These are phyloP conservation scores for Dinomys branickii DNA, from an alignment of 2,113 vertebrate species.

Conservation along the genomic window DNA sequence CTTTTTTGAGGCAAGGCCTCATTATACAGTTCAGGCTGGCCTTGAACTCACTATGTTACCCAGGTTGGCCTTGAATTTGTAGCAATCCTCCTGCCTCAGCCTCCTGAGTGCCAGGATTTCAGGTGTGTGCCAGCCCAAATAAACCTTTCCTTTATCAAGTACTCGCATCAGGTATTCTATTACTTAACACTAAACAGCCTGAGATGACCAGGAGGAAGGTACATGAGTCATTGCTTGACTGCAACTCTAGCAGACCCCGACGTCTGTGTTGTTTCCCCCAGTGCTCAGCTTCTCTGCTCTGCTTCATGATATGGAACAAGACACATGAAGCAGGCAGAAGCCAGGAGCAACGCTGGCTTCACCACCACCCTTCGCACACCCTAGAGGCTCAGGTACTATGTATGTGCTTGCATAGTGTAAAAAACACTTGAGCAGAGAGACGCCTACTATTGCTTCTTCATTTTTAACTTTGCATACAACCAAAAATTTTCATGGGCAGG, in stretches of 20 bases:
- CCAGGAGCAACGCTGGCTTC: not conserved
- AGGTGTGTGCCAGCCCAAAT: not conserved
- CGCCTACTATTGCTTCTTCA: no score
- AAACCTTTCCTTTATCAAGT: not conserved
- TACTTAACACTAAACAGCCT: not conserved
- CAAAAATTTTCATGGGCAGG: not conserved
- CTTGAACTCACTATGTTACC: not conserved
- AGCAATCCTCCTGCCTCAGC: not conserved
- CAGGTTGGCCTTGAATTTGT: not conserved
- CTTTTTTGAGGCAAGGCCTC: not conserved
- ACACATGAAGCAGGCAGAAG: rapidly evolving
- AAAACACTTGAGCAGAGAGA: not conserved
- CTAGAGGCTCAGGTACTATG: not conserved
- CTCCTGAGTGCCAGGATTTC: not conserved
- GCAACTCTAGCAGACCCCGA: not conserved
- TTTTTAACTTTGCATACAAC: not conserved
- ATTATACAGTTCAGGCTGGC: not conserved
- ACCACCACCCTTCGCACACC: no score
- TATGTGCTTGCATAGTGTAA: rapidly evolving
- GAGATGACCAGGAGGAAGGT: not conserved
- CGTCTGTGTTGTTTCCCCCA: rapidly evolving
- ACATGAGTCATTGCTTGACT: no score
- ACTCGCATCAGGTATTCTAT: not conserved
- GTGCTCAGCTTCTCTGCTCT: rapidly evolving
- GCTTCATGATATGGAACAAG: not conserved